A percentile compares a stretch with the other conserved stretches of the same genome.
phyloP scores from a whole-genome alignment of 2,888 invertebrate genomes.

The Platycheirus rosarum region DNA sequence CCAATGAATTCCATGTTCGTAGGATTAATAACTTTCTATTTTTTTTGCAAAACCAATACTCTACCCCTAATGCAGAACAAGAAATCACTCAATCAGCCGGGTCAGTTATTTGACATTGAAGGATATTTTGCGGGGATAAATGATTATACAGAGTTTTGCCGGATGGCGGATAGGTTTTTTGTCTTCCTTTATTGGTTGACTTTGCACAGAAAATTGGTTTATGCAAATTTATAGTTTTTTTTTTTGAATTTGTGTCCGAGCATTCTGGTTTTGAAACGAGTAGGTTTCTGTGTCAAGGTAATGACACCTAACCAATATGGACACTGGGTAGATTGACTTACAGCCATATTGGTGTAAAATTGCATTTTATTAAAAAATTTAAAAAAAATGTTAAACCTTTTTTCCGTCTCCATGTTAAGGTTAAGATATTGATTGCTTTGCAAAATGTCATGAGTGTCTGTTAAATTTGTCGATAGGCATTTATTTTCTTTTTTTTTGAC shows the following conservation, averaged over 20 bases:
- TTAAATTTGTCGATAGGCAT: constrained; percentile 33
- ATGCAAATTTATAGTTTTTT: constrained; percentile 61
- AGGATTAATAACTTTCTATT: too few species aligned
- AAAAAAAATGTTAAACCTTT: constrained; percentile 5
- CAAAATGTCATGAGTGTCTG: constrained; percentile 33
- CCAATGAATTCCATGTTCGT: too few species aligned
- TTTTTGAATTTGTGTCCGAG: constrained; percentile 28
- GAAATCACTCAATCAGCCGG: constrained; percentile 51
- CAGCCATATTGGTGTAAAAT: constrained; percentile 39
- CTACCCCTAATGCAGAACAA: neutral
- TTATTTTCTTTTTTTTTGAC: constrained; percentile 3
- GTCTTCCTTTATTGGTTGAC: constrained; percentile 57
- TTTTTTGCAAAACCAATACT: neutral
- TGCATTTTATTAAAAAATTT: constrained; percentile 12
- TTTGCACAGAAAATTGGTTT: constrained; percentile 48
- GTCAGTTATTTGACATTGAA: constrained; percentile 71
- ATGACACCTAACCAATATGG: constrained; percentile 18
- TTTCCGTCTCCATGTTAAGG: constrained; percentile 16
- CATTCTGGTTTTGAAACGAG: constrained; percentile 36
- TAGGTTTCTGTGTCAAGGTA: constrained; percentile 65
- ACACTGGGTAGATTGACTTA: constrained; percentile 17
- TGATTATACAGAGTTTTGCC: constrained; percentile 56
- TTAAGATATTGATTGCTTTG: constrained; percentile 49
- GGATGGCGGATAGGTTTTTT: constrained; percentile 26
- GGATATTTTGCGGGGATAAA: constrained; percentile 71